Base-by-base conservation (phyloP, 2,797 vertebrate species). In the Falco berigora region DNA sequence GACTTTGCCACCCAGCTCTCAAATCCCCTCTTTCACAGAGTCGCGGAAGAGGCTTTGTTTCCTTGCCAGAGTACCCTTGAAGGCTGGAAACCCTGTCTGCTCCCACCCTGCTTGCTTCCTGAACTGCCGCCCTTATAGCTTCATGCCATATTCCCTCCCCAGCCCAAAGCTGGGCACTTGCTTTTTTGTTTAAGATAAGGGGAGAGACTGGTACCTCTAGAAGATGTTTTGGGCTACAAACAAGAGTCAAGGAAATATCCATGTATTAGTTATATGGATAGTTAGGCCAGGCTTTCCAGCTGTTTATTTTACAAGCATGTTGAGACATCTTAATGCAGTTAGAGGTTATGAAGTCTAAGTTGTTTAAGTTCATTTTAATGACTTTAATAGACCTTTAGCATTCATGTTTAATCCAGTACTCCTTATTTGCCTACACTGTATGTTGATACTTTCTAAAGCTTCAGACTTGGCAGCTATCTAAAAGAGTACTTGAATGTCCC, bases 311-410 rank as follows among this genome's bases (percentile, higher is more conserved):
- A 90, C 59, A 90, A 75, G 69, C 44, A 22, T 28, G 8, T 75
- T 82, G 69, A 56, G 34, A n/a, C 40, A 49, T 86, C 52, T 38
- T 63, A 78, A 46, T 76, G 50, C 47, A 72, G 63, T 86, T 78
- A 47, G 62, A 88, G 17, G 28, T 78, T 93, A 59, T 91, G 78
- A 92, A 90, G 46, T 40, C 67, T 62, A 66, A 56, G 36, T 27
- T 68, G 73, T 64, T 64, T 83, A 77, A 88, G 42, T 78, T 91
- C 88, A 84, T 90, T 95, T 95, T 87, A 90, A 94, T 92, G 12
- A 64, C 56, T 73, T 89, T 85, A 89, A 38, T 92, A 90, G 58
- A 72, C 32, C 24, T 90, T 23, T 66, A 90, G 42, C 67, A 52
- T 90, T 94, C 63, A 38, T 75, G 27, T 81, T 92, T 91, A 92